These are phyloP conservation scores for Trichechus manatus DNA, from an alignment of 2,113 vertebrate species.

Conservation along the genomic window DNA sequence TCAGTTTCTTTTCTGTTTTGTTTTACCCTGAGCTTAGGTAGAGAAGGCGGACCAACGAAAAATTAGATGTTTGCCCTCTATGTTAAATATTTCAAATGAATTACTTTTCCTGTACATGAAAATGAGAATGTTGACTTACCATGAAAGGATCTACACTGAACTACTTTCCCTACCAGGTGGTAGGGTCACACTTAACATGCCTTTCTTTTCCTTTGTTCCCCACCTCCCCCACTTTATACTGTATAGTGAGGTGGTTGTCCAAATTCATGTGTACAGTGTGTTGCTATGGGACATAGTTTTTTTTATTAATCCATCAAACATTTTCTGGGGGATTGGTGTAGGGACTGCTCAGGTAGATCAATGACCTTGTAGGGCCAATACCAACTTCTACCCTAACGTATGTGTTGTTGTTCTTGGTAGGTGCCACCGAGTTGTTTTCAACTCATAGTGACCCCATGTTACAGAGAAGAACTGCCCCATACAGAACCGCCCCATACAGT, in stretches of 20 bases:
- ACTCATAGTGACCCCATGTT: no score
- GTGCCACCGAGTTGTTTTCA: no score
- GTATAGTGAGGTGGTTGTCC: background rate
- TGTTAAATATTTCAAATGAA: constrained; percentile 43
- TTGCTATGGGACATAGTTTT: background rate
- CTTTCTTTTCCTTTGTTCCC: background rate
- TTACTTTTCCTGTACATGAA: background rate
- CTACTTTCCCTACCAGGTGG: background rate
- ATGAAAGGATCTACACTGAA: background rate
- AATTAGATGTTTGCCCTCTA: background rate
- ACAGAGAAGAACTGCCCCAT: background rate
- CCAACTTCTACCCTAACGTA: background rate
- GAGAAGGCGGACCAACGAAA: background rate
- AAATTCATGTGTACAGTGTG: background rate
- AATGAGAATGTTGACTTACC: background rate
- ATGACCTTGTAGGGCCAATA: background rate
- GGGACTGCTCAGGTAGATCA: background rate
- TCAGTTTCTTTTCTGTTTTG: background rate
- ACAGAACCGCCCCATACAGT: background rate
- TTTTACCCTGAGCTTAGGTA: background rate
- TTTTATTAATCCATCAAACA: background rate
- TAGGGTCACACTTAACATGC: background rate
- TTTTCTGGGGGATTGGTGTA: background rate
- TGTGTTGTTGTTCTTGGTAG: background rate
- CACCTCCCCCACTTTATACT: background rate